These are phyloP conservation scores for Drosophila conformis DNA, from an alignment of 2,888 invertebrate genomes.

Conservation along the genomic window DNA sequence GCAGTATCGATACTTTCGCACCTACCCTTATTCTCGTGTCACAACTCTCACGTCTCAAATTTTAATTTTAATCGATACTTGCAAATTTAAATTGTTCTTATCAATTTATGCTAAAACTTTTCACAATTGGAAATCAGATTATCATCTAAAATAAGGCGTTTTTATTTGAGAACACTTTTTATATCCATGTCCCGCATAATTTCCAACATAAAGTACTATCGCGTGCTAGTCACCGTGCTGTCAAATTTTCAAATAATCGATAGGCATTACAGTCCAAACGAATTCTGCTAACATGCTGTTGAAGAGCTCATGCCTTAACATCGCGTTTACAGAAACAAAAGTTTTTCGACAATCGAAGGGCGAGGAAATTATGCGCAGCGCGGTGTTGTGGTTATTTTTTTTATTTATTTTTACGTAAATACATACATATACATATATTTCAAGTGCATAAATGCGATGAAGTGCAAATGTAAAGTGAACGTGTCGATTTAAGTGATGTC, in stretches of 20 bases:
- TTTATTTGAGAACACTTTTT: neutral
- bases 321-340: constrained; percentile 38
- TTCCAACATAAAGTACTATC: neutral
- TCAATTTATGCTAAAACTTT: neutral
- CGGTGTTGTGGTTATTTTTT: constrained; percentile 69
- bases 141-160: neutral
- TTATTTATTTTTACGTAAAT: constrained; percentile 71
- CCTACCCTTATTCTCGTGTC: neutral
- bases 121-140: neutral
- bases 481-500: constrained; percentile 37
- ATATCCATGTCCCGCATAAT: neutral
- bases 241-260: constrained; percentile 18
- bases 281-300: neutral
- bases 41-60: neutral
- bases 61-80: neutral
- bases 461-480: constrained; percentile 46
- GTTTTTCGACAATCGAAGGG: constrained; percentile 47
- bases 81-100: neutral
- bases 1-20: neutral
- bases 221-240: neutral
- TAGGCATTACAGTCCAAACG: constrained; percentile 1
- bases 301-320: constrained; percentile 21
- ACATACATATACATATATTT: constrained; percentile 36
- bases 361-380: constrained; percentile 72
- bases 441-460: constrained; percentile 53